Percentiles rank a stretch among this genome's conserved stretches.
These are phyloP conservation scores for Ia io DNA, from an alignment of 2,113 vertebrate genomes.

Conservation along the genomic window DNA sequence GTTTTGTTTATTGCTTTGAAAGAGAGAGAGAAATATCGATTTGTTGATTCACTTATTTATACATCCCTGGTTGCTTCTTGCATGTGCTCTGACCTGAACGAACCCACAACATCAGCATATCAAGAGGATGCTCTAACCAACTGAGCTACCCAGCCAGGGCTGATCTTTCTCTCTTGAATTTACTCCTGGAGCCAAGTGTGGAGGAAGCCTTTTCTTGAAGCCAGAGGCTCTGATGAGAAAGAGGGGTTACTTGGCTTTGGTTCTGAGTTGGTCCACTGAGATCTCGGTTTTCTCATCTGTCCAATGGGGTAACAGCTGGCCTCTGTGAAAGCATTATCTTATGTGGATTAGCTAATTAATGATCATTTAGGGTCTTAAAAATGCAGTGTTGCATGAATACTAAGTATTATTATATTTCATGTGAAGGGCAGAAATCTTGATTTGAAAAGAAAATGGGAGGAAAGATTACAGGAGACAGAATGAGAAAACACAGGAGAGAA, in stretches of 20 bases:
- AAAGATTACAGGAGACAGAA: constrained; percentile 48
- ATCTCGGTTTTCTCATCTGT: constrained; percentile 3
- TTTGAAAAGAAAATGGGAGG: constrained; percentile 55
- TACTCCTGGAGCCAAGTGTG: neutral
- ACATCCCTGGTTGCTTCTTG: neutral
- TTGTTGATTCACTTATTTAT: neutral
- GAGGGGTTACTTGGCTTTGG: neutral
- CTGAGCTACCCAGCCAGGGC: neutral
- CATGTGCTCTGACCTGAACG: neutral
- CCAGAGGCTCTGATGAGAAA: neutral
- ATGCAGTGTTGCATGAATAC: constrained; percentile 38
- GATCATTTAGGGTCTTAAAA: constrained; percentile 30
- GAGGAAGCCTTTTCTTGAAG: neutral
- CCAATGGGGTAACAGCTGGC: constrained; percentile 20
- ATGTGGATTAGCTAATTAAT: constrained; percentile 30
- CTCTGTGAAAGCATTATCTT: neutral
- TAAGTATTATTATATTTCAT: constrained; percentile 50
- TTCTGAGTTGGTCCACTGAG: neutral
- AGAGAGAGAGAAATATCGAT: neutral
- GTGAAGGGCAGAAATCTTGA: constrained; percentile 61
- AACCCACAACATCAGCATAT: neutral
- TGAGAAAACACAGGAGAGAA: constrained; percentile 51
- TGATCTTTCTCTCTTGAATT: neutral
- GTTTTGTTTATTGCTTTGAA: neutral
- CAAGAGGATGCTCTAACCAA: neutral